A percentile compares a stretch with the other conserved stretches of the same genome.
Evolutionary conservation across 2,797 vertebrate species (phyloP).

Genomic region (Chanos chanos): DNA sequence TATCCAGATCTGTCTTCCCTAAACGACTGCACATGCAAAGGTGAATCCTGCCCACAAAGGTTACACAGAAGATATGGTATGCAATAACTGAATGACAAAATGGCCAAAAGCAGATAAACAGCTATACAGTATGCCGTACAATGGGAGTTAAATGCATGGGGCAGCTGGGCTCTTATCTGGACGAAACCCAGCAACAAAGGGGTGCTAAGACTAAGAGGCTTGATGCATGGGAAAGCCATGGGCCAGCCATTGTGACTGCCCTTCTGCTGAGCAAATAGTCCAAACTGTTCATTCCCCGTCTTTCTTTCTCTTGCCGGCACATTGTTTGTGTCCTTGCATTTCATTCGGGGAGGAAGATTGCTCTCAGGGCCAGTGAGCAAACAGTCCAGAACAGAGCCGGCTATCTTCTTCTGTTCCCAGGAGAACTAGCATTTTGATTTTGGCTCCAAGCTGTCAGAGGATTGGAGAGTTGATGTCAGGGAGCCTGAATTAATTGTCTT

Average conservation of each 20-base stretch:
- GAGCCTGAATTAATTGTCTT: constrained; percentile 99
- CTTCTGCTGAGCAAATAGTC: constrained; percentile 99
- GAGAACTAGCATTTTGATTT: constrained; percentile 99
- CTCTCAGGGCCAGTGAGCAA: constrained; percentile 99
- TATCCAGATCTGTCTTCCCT: constrained; percentile 56
- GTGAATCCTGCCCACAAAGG: constrained; percentile 55
- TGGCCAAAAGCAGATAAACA: constrained; percentile 69
- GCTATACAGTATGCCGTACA: constrained; percentile 75
- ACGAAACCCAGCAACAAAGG: constrained; percentile 91
- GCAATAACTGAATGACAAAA: constrained; percentile 56
- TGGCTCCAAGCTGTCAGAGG: constrained; percentile 99
- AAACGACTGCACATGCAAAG: constrained; percentile 69
- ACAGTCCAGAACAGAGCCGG: constrained; percentile 99
- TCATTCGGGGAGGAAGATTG: constrained; percentile 99
- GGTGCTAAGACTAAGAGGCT: constrained; percentile 85
- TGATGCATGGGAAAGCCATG: constrained; percentile 99
- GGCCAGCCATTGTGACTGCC: constrained; percentile 94
- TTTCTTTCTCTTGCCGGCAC: constrained; percentile 98
- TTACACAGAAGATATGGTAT: constrained; percentile 60
- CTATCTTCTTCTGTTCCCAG: constrained; percentile 98
- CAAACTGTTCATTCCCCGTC: constrained; percentile 99
- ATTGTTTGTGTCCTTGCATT: constrained; percentile 99
- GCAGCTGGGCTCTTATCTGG: constrained; percentile 99
- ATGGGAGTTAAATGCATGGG: constrained; percentile 80
- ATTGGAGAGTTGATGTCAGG: constrained; percentile 99